A percentile compares a stretch with the other conserved stretches of the same genome.
phyloP scores from a whole-genome alignment of 1,140 invertebrate genomes.

The Sinella curviseta region DNA sequence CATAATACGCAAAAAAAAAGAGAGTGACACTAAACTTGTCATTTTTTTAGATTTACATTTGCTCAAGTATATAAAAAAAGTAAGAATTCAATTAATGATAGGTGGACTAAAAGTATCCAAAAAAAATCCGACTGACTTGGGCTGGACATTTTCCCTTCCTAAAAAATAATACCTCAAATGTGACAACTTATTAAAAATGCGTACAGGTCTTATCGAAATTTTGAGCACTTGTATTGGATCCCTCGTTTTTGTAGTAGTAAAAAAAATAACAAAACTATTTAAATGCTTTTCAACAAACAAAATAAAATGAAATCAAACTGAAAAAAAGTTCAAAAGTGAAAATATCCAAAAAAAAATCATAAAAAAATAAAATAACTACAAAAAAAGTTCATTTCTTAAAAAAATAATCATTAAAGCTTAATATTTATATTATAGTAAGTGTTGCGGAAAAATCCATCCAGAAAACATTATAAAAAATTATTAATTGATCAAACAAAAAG shows the following conservation, averaged over 20 bases:
- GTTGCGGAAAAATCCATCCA: constrained; percentile 16
- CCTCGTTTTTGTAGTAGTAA: no score
- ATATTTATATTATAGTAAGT: background rate
- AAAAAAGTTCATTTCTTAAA: background rate
- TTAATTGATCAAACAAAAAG: background rate
- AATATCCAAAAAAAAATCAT: background rate
- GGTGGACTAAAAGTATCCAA: no score
- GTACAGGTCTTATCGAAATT: no score
- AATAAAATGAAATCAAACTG: background rate
- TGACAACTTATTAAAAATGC: no score
- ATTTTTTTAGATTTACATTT: background rate
- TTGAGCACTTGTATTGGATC: no score
- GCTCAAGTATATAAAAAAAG: background rate
- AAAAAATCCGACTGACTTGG: no score
- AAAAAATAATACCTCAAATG: no score
- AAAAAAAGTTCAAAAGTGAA: constrained; percentile 3
- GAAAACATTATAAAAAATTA: no score
- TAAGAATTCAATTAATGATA: background rate
- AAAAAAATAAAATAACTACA: background rate
- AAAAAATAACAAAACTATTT: no score
- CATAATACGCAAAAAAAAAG: background rate
- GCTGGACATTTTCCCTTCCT: background rate
- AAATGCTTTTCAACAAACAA: no score
- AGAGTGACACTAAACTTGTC: background rate
- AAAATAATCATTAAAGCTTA: no score